phyloP scores from a whole-genome alignment of 64 coral and sea anemone genomes.

The Montipora efflorescens region DNA sequence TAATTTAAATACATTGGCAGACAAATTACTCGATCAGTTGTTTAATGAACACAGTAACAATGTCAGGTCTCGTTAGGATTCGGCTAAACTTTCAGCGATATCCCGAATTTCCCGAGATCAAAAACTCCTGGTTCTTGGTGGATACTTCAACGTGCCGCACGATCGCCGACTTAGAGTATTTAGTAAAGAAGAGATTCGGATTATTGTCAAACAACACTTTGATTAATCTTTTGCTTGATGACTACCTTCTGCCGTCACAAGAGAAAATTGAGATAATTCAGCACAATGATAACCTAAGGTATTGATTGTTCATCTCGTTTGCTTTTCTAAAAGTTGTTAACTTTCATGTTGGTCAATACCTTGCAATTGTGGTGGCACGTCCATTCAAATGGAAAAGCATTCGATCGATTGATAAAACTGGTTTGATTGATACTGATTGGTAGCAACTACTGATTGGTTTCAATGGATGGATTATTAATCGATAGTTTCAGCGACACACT shows the following conservation, averaged over 20 bases:
- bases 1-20: too few relatives aligned
- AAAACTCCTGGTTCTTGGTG: slow-evolving; percentile 83
- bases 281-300: slow-evolving; percentile 84
- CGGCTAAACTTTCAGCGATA: slow-evolving; percentile 72
- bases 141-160: slow-evolving; percentile 70
- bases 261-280: slow-evolving; percentile 88
- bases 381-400: too few relatives aligned
- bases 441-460: too few relatives aligned
- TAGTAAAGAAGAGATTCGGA: slow-evolving; percentile 64
- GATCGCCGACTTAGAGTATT: slow-evolving; percentile 78
- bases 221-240: slow-evolving; percentile 63
- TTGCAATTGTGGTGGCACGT: too few relatives aligned
- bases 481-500: too few relatives aligned
- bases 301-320: not conserved
- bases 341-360: too few relatives aligned
- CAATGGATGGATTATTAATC: too few relatives aligned
- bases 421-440: too few relatives aligned
- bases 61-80: slow-evolving; percentile 71
- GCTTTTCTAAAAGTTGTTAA: not conserved
- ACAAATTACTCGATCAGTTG: too few relatives aligned
- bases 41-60: not conserved
- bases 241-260: slow-evolving; percentile 74
- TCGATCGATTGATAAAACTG: too few relatives aligned
- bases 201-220: slow-evolving; percentile 2
- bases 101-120: not conserved